Conservation (phyloP, 2,113 vertebrate genomes). For the Lepus timidus region DNA sequence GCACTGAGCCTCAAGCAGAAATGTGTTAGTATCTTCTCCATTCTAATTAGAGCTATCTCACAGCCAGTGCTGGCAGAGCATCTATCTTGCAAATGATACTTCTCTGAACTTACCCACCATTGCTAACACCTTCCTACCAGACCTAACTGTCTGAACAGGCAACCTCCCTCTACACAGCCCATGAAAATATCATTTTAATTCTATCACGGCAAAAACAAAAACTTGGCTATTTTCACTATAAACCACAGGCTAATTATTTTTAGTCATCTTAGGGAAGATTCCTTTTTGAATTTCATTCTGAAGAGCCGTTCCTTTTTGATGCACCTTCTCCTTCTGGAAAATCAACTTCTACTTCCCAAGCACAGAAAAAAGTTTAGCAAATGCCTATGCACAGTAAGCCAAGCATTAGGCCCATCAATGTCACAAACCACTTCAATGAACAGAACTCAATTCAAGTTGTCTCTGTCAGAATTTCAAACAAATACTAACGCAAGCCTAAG, state of each 20-base stretch:
- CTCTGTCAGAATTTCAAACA: conserved; percentile 48
- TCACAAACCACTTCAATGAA: background rate
- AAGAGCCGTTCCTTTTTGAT: background rate
- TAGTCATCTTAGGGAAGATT: background rate
- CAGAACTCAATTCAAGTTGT: background rate
- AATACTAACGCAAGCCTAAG: conserved; percentile 56
- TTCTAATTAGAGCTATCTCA: conserved; percentile 35
- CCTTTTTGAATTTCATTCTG: conserved; percentile 38
- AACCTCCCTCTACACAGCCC: conserved; percentile 21
- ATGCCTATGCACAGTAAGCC: background rate
- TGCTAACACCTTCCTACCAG: conserved; percentile 49
- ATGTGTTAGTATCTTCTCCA: background rate
- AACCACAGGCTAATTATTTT: conserved; percentile 24
- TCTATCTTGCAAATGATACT: conserved; percentile 28
- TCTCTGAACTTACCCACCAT: background rate
- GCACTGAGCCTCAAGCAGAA: background rate
- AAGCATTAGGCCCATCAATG: background rate
- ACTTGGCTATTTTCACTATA: background rate
- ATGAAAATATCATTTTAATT: conserved; percentile 65
- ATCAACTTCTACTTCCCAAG: background rate
- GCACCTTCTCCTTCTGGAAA: conserved; percentile 44
- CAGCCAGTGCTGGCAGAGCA: background rate
- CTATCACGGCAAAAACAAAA: conserved; percentile 52
- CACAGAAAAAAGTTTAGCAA: conserved; percentile 36
- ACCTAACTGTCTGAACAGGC: conserved; percentile 43